phyloP scores from a whole-genome alignment of 2,888 invertebrate genomes.

The Imbricaverruca yamaguchii region DNA sequence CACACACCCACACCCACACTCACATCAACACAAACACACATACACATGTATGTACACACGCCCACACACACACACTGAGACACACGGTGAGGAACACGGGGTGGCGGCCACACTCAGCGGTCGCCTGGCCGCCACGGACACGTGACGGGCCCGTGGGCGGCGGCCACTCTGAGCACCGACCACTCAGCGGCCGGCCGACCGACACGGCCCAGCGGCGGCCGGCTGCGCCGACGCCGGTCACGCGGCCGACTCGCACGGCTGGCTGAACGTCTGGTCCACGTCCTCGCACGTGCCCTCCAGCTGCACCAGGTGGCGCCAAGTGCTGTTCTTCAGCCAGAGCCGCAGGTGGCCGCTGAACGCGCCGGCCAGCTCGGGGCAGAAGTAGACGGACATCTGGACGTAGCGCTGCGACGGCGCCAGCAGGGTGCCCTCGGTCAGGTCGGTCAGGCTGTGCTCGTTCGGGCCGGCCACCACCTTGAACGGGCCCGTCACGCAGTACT shows the following conservation, averaged over 20 bases:
- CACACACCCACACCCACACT: too few species aligned
- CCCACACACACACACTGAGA: too few species aligned
- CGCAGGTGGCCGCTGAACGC: neutral
- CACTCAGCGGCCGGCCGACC: neutral
- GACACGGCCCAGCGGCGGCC: neutral
- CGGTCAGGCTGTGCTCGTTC: neutral
- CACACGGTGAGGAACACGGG: too few species aligned
- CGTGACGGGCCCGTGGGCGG: too few species aligned
- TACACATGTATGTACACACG: too few species aligned
- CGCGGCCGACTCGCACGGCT: too few species aligned
- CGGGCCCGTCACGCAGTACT: slow-evolving; percentile 5
- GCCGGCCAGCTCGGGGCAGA: neutral
- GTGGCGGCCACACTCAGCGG: too few species aligned
- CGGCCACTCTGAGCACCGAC: too few species aligned
- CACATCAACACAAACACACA: too few species aligned
- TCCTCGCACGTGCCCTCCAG: slow-evolving; percentile 1
- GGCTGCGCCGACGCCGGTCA: too few species aligned
- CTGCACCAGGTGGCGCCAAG: neutral
- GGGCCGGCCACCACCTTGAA: slow-evolving; percentile 14
- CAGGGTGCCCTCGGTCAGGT: slow-evolving; percentile 5
- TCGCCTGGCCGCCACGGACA: too few species aligned
- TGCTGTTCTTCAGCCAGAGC: neutral
- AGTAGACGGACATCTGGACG: slow-evolving; percentile 15
- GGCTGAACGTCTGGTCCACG: neutral
- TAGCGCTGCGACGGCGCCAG: slow-evolving; percentile 19